phyloP scores from a whole-genome alignment of 1,140 invertebrate species.

The Eciton burchellii region DNA sequence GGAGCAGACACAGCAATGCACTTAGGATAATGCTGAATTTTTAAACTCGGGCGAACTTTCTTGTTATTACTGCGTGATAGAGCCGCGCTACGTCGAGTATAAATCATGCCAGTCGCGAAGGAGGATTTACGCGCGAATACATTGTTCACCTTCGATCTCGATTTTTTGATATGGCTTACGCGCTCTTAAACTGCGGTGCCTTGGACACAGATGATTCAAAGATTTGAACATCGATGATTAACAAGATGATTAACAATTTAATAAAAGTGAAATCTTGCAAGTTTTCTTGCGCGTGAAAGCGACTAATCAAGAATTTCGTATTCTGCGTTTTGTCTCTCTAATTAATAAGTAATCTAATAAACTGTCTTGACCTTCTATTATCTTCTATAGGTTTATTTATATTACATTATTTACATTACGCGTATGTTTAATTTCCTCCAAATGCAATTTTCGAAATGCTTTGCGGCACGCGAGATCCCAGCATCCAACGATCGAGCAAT shows the following conservation, averaged over 20 bases:
- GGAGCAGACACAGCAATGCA: constrained; percentile 51
- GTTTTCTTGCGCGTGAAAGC: no score
- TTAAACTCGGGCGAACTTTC: constrained; percentile 48
- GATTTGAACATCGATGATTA: no score
- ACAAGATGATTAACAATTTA: no score
- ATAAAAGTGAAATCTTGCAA: no score
- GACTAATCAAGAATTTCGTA: no score
- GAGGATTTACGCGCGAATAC: constrained; percentile 24
- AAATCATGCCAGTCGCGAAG: constrained; percentile 43
- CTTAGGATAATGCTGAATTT: constrained; percentile 59
- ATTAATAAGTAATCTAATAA: no score
- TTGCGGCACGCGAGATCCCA: background rate
- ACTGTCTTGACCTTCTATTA: background rate
- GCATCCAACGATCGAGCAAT: background rate
- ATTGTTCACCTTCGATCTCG: background rate
- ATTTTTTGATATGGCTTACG: background rate
- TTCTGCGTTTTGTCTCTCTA: no score
- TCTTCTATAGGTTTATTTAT: background rate
- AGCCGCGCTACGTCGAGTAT: constrained; percentile 43
- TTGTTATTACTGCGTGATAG: constrained; percentile 48
- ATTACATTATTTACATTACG: no score
- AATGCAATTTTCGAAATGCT: background rate
- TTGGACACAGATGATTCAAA: no score
- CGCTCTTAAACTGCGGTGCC: background rate
- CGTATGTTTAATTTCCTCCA: background rate